Evolutionary conservation across 2,888 invertebrate genomes (phyloP).

Genomic region (Pterostichus madidus): DNA sequence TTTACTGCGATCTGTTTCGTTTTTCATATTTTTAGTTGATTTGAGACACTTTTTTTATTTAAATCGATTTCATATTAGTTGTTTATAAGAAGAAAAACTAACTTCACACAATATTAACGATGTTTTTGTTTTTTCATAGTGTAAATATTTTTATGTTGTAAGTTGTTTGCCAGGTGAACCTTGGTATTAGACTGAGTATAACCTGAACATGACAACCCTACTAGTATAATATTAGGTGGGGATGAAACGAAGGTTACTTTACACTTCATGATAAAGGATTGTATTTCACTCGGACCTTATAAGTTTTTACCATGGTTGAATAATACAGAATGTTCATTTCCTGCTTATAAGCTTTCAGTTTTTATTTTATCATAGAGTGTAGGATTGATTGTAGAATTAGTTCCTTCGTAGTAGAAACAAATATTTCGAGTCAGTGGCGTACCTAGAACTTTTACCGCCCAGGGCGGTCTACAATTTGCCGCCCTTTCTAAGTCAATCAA

Average conservation of each 20-base stretch:
- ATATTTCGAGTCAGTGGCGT: too few relatives aligned
- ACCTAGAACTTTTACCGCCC: too few relatives aligned
- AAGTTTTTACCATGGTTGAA: too few relatives aligned
- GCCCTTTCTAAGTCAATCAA: too few relatives aligned
- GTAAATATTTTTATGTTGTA: constrained; percentile 27
- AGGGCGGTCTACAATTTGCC: too few relatives aligned
- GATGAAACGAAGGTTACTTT: constrained; percentile 61
- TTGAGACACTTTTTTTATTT: background rate
- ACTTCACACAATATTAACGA: background rate
- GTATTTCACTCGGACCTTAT: constrained; percentile 27
- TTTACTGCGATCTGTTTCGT: constrained; percentile 52
- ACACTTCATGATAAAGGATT: constrained; percentile 58
- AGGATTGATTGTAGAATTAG: too few relatives aligned
- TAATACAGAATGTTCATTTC: background rate
- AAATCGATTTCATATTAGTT: background rate
- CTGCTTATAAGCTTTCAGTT: too few relatives aligned
- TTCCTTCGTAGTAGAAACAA: too few relatives aligned
- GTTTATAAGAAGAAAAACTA: too few relatives aligned
- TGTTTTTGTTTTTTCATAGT: constrained; percentile 16
- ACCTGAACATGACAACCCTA: constrained; percentile 47
- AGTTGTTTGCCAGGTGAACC: constrained; percentile 36
- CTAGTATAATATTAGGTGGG: constrained; percentile 44
- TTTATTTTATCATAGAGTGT: too few relatives aligned
- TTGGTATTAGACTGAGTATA: constrained; percentile 20
- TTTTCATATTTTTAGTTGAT: constrained; percentile 53